Evolutionary conservation across 2,113 vertebrate genomes (phyloP).

Genomic region (Heterotilapia buettikoferi): DNA sequence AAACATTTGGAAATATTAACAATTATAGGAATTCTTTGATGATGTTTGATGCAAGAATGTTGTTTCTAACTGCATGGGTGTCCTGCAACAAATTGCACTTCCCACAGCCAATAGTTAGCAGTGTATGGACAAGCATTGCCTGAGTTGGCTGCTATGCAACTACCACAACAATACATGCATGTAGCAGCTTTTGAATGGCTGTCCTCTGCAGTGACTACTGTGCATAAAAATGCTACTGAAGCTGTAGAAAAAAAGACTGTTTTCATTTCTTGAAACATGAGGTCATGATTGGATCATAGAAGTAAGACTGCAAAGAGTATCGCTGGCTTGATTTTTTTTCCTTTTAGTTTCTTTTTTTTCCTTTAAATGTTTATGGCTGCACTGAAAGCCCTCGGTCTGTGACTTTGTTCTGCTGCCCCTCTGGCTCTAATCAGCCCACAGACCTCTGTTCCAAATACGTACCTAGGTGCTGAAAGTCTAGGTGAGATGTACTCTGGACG

Average conservation of each 20-base stretch:
- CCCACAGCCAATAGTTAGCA: background rate
- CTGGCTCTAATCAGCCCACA: background rate
- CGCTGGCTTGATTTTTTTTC: background rate
- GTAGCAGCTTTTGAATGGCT: background rate
- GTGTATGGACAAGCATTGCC: background rate
- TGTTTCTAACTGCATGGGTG: background rate
- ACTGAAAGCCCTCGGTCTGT: background rate
- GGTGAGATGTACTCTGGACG: background rate
- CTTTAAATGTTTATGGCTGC: background rate
- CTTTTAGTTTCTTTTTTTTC: background rate
- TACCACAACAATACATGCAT: background rate
- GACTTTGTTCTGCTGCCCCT: background rate
- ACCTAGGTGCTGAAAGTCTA: background rate
- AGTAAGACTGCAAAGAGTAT: background rate
- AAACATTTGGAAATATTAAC: background rate
- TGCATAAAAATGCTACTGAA: background rate
- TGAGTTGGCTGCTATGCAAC: background rate
- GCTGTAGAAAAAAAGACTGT: background rate
- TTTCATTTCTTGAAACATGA: background rate
- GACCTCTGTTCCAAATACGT: background rate
- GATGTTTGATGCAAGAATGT: background rate
- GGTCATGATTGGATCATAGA: background rate
- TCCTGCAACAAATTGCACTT: background rate
- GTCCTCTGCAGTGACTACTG: background rate
- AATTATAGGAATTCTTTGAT: background rate